Base-by-base conservation (phyloP, 2,113 vertebrate genomes). In the Equus quagga region DNA sequence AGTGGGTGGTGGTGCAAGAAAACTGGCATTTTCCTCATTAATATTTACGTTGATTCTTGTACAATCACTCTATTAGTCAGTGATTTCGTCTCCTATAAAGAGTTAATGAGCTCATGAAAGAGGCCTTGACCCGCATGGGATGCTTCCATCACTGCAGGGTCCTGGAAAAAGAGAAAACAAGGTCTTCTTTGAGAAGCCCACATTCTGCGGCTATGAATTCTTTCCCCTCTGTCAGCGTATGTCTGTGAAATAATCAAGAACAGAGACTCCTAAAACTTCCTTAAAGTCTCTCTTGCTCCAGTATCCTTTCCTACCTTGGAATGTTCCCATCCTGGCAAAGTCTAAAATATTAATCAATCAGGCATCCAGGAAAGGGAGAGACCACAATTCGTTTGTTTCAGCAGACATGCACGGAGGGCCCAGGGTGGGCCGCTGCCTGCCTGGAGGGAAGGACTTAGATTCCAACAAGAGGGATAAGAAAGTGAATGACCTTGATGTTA, bases 51-150 rank as follows among this genome's bases (percentile, higher is more conserved):
- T 4, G 6, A 96, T 95, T 92, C 70, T 82, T 78, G 54, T 56
- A 93, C 69, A 87, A 85, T 72, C 60, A 21, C 90, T 69, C 84
- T 51, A 86, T 98, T 96, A 93, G 80, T 89, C 75, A 90, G 72
- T 75, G 60, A 91, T 67, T 91, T 87, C 64, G 75, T 67, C 73
- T 81, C 86, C 79, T 92, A n/a, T 97, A 95, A 97, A 93, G 73
- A 94, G 80, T 91, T 97, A 96, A 96, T 84, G 91, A 83, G 65
- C 96, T 94, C 81, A 82, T 97, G 89, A 97, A 97, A 91, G 76
- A 84, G 33, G 28, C 58, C 65, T 54, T 91, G 64, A 49, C n/a
- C 64, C 51, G 26, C 51, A 54, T 51, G 60, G 5, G 5, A 70
- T 73, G 64, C 76, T 79, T 79, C 65, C 21, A 28, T 56, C 58